Evolutionary conservation across 2,797 vertebrate species (phyloP).

Genomic region (Poecilia gillii): DNA sequence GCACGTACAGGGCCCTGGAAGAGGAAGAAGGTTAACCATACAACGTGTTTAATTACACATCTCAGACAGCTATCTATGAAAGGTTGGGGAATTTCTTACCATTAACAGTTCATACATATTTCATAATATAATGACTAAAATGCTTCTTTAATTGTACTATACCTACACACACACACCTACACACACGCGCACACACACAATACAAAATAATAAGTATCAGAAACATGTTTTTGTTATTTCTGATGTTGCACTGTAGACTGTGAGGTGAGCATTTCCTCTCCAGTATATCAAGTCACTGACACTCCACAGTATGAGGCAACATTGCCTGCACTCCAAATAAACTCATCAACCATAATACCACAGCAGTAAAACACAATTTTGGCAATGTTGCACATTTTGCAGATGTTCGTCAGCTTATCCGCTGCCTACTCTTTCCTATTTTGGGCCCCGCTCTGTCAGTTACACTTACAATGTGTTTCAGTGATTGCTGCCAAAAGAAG

Average conservation of each 20-base stretch:
- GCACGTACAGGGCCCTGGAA: background rate
- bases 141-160: background rate
- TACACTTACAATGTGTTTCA: background rate
- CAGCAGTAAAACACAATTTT: background rate
- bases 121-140: background rate
- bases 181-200: too few species aligned
- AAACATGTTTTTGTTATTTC: background rate
- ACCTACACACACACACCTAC: too few species aligned
- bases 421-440: background rate
- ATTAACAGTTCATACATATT: background rate
- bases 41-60: background rate
- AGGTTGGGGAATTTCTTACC: background rate
- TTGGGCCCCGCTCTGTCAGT: background rate
- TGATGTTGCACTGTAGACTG: background rate
- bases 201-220: too few species aligned
- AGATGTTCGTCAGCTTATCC: background rate
- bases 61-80: background rate
- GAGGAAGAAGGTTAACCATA: background rate
- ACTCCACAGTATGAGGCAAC: background rate
- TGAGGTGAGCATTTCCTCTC: background rate
- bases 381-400: background rate
- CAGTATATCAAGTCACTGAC: background rate
- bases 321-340: background rate
- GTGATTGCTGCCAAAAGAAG: background rate
- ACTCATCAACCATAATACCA: background rate